phyloP scores from a whole-genome alignment of 1,140 invertebrate genomes.

The Phthorimaea operculella region DNA sequence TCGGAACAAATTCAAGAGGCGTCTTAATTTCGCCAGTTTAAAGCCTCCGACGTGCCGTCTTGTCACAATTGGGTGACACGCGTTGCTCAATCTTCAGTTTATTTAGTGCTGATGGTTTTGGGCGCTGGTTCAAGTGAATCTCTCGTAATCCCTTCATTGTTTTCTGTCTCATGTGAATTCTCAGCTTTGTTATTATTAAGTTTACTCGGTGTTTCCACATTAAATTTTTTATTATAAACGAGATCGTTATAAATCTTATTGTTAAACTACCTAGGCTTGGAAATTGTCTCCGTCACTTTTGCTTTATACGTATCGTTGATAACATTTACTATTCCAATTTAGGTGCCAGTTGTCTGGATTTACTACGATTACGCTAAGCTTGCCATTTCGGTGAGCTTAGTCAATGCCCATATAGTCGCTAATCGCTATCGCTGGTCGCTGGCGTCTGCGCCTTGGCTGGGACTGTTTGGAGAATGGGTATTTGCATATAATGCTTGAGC shows the following conservation, averaged over 20 bases:
- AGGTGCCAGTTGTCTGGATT: neutral
- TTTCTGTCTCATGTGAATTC: no score
- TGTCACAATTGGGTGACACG: constrained; percentile 29
- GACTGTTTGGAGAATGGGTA: constrained; percentile 29
- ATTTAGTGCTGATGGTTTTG: constrained; percentile 21
- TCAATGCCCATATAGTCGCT: constrained; percentile 11
- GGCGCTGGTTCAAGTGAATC: constrained; percentile 15
- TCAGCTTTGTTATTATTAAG: no score
- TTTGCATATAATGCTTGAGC: constrained; percentile 55
- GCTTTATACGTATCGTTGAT: neutral
- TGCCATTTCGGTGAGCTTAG: constrained; percentile 1
- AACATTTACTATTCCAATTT: neutral
- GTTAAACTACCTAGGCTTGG: no score
- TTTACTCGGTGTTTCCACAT: no score
- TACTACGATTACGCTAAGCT: constrained; percentile 1
- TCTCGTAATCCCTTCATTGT: no score
- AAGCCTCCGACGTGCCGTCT: constrained; percentile 25
- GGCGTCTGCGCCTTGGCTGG: constrained; percentile 23
- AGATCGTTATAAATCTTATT: no score
- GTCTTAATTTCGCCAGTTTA: constrained; percentile 31
- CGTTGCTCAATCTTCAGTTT: constrained; percentile 38
- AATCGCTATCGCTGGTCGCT: no score
- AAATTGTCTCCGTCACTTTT: neutral
- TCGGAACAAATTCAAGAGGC: constrained; percentile 29
- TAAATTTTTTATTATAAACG: no score